A percentile compares a stretch with the other conserved stretches of the same genome.
Evolutionary conservation across 2,797 vertebrate species (phyloP).

Genomic region (Falco concolor): DNA sequence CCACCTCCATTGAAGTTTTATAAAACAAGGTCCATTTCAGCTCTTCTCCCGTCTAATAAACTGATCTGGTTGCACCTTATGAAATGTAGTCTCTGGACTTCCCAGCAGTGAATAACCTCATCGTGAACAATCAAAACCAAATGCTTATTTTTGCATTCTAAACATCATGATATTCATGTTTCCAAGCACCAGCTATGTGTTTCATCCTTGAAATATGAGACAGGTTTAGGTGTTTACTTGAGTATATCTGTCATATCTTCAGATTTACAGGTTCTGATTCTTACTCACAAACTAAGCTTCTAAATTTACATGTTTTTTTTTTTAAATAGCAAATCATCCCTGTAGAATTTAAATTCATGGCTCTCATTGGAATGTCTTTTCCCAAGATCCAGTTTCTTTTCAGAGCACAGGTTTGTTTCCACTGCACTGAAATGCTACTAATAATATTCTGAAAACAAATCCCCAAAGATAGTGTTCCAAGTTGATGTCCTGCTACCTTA

Average conservation of each 20-base stretch:
- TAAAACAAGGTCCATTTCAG: neutral
- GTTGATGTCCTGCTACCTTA: conserved; percentile 43
- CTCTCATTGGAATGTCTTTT: neutral
- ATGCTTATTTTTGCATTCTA: neutral
- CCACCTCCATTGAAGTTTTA: neutral
- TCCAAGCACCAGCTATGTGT: neutral
- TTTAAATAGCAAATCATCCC: neutral
- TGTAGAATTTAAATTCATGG: neutral
- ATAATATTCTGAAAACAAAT: conserved; percentile 69
- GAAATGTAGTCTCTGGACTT: neutral
- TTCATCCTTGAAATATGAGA: neutral
- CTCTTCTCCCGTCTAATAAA: neutral
- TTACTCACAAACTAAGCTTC: neutral
- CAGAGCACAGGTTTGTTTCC: conserved; percentile 53
- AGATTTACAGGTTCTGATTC: neutral
- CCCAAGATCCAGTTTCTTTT: conserved; percentile 17
- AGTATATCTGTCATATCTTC: neutral
- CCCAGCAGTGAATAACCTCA: neutral
- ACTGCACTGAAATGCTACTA: conserved; percentile 54
- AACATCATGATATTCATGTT: neutral
- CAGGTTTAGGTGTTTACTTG: neutral
- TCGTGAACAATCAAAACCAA: neutral
- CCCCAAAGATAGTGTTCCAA: conserved; percentile 55
- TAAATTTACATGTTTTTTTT: neutral
- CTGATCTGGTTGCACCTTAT: neutral